These are phyloP conservation scores for Globicephala melas DNA, from an alignment of 2,113 vertebrate species.

Conservation along the genomic window DNA sequence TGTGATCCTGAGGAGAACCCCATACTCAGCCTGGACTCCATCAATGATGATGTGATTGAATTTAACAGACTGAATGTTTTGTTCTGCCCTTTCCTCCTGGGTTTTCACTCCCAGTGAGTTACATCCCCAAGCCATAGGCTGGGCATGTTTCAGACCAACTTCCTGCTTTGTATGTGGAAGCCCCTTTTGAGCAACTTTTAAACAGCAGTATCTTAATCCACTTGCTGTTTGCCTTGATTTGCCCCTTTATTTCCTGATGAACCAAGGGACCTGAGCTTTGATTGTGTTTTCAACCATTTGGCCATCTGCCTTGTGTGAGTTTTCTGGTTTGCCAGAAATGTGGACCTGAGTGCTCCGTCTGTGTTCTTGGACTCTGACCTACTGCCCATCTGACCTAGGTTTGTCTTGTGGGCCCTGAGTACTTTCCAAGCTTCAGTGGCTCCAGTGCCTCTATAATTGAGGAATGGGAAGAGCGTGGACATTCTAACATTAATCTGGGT, in stretches of 20 bases:
- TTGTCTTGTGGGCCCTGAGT: neutral
- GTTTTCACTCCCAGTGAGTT: neutral
- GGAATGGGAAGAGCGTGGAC: rapidly evolving
- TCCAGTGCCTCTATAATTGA: neutral
- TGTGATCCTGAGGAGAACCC: neutral
- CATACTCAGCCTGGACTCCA: neutral
- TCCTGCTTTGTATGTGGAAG: neutral
- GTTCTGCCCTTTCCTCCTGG: neutral
- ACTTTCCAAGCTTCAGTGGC: neutral
- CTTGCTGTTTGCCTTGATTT: neutral
- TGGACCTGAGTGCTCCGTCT: neutral
- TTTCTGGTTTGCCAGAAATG: neutral
- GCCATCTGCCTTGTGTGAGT: neutral
- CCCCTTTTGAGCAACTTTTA: neutral
- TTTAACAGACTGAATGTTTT: neutral
- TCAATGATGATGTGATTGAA: neutral
- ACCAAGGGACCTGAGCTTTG: neutral
- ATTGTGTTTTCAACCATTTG: neutral
- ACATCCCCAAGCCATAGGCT: neutral
- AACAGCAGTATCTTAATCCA: neutral
- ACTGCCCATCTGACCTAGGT: neutral
- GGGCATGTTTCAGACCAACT: neutral
- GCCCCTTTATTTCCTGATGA: neutral
- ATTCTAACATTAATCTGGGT: neutral
- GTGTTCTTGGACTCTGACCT: neutral